Evolutionary conservation across 2,113 vertebrate genomes (phyloP).

Genomic region (Notechis scutatus): DNA sequence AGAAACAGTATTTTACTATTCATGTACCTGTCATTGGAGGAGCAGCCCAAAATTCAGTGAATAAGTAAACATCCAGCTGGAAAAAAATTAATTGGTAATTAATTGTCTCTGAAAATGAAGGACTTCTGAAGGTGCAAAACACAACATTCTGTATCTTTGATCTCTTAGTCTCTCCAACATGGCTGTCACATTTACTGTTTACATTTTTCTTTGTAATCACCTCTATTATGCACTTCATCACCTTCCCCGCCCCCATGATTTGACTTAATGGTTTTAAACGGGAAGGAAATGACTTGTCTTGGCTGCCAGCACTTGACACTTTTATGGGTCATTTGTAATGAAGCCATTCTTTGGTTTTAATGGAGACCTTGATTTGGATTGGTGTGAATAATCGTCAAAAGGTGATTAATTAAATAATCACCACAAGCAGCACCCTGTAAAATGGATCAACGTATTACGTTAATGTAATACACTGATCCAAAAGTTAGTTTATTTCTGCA

Average conservation of each 20-base stretch:
- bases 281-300: conserved; percentile 79
- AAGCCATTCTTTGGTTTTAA: conserved; percentile 80
- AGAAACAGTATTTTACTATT: neutral
- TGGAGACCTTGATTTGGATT: conserved; percentile 80
- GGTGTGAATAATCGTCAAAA: conserved; percentile 80
- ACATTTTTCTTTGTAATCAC: conserved; percentile 72
- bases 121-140: conserved; percentile 22
- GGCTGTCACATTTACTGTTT: conserved; percentile 67
- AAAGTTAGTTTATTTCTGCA: conserved; percentile 80
- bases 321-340: conserved; percentile 85
- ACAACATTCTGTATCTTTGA: conserved; percentile 34
- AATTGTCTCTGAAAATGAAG: conserved; percentile 41
- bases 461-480: conserved; percentile 58
- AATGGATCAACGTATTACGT: conserved; percentile 80
- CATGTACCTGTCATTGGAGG: neutral
- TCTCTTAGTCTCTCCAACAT: conserved; percentile 44
- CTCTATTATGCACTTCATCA: conserved; percentile 64
- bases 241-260: conserved; percentile 68
- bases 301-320: conserved; percentile 75
- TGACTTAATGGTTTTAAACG: conserved; percentile 74
- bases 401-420: conserved; percentile 86
- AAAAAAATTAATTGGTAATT: neutral
- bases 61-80: neutral
- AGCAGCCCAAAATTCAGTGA: neutral
- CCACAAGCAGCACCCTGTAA: conserved; percentile 72